Evolutionary conservation across 2,888 invertebrate species (phyloP).

Genomic region (Oscheius myriophilus): DNA sequence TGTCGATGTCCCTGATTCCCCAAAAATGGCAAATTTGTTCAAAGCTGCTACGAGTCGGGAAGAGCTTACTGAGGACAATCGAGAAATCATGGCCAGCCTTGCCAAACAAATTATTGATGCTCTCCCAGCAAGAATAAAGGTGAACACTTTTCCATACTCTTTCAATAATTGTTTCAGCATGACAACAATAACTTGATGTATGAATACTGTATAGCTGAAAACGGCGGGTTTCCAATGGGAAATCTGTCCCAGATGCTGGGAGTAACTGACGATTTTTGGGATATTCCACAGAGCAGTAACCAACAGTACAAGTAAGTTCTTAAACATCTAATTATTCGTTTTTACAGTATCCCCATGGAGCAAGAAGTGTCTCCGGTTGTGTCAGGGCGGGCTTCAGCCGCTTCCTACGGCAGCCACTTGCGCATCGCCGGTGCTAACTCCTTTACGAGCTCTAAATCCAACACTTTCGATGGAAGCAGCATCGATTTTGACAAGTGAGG

Average conservation of each 20-base stretch:
- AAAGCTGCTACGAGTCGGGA: slow-evolving; percentile 54
- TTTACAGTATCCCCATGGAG: slow-evolving; percentile 17
- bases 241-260: slow-evolving; percentile 30
- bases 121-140: slow-evolving; percentile 94
- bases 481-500: slow-evolving; percentile 52
- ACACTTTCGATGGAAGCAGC: slow-evolving; percentile 45
- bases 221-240: slow-evolving; percentile 1
- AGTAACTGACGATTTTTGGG: slow-evolving; percentile 7
- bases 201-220: slow-evolving; percentile 14
- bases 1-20: slow-evolving; percentile 61
- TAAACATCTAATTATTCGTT: neutral
- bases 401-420: slow-evolving; percentile 15
- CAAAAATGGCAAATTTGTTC: slow-evolving; percentile 58
- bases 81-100: slow-evolving; percentile 77
- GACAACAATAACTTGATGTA: slow-evolving; percentile 20
- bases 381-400: slow-evolving; percentile 3
- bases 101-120: slow-evolving; percentile 98
- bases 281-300: neutral
- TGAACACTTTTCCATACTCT: neutral
- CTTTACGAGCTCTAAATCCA: slow-evolving; percentile 31
- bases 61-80: slow-evolving; percentile 48
- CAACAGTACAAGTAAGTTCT: slow-evolving; percentile 1
- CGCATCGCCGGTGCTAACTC: slow-evolving; percentile 5
- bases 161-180: slow-evolving; percentile 6
- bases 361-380: slow-evolving; percentile 15